A percentile compares a stretch with the other conserved stretches of the same genome.
Conservation (phyloP, 2,888 invertebrate genomes). For the Camptogramma bilineatum region DNA sequence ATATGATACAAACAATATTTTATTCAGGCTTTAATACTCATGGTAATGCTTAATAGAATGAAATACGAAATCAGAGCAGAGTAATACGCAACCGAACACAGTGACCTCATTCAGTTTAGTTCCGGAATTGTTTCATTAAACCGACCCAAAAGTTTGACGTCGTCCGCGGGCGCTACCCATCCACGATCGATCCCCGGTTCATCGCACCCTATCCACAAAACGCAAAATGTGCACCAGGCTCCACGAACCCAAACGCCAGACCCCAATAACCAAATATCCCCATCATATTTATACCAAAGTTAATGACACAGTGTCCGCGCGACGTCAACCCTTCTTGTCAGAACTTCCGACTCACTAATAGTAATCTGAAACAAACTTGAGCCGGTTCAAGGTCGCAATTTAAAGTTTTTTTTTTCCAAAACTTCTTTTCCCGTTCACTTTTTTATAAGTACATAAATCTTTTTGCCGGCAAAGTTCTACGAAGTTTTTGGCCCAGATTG, state of each 20-base stretch:
- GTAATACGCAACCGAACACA: slow-evolving; percentile 64
- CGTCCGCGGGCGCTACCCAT: slow-evolving; percentile 64
- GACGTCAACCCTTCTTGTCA: slow-evolving; percentile 73
- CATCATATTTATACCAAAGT: slow-evolving; percentile 61
- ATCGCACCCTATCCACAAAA: slow-evolving; percentile 66
- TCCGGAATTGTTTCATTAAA: slow-evolving; percentile 79
- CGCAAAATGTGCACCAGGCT: slow-evolving; percentile 62
- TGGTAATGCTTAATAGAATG: slow-evolving; percentile 2
- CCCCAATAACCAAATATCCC: slow-evolving; percentile 58
- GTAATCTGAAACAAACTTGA: slow-evolving; percentile 84
- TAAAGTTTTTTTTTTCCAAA: slow-evolving; percentile 86
- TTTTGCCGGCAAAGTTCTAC: slow-evolving; percentile 83
- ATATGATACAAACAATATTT: not conserved
- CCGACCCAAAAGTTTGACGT: slow-evolving; percentile 76
- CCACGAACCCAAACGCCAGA: slow-evolving; percentile 41
- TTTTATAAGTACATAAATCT: slow-evolving; percentile 86
- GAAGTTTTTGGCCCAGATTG: slow-evolving; percentile 86
- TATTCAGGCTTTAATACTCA: not conserved
- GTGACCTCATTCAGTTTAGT: slow-evolving; percentile 74
- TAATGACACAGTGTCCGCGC: slow-evolving; percentile 63
- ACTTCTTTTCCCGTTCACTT: slow-evolving; percentile 83
- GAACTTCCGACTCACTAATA: slow-evolving; percentile 81
- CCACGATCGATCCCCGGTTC: slow-evolving; percentile 73
- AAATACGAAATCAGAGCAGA: slow-evolving; percentile 39
- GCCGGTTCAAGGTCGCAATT: slow-evolving; percentile 86